Percentiles rank a stretch among this genome's conserved stretches.
These are phyloP conservation scores for Oxyruncus cristatus DNA, from an alignment of 2,113 vertebrate genomes.

Conservation along the genomic window DNA sequence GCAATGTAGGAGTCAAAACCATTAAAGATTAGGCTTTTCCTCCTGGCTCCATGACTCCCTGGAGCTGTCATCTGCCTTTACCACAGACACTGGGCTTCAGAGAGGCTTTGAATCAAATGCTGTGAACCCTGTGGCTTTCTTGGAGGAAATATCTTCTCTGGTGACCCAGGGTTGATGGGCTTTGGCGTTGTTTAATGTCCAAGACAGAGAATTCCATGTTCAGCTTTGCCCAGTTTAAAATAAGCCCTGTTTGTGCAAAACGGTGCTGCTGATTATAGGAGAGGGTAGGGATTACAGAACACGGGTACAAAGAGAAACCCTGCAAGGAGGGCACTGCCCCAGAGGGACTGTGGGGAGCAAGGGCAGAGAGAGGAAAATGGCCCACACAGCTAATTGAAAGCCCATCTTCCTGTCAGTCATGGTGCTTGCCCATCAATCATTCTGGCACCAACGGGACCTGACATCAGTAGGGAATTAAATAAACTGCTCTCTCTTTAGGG, in stretches of 20 bases:
- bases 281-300: neutral
- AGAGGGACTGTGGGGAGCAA: neutral
- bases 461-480: constrained; percentile 71
- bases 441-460: constrained; percentile 70
- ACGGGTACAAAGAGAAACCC: neutral
- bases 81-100: neutral
- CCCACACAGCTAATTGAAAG: constrained; percentile 62
- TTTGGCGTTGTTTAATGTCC: neutral
- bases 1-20: neutral
- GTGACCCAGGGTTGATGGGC: neutral
- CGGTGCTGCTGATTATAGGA: neutral
- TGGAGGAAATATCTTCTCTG: neutral
- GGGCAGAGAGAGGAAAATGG: neutral
- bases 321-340: neutral
- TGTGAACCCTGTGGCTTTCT: neutral
- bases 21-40: neutral
- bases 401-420: constrained; percentile 50
- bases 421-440: constrained; percentile 65
- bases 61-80: neutral
- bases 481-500: constrained; percentile 68
- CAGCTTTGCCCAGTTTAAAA: neutral
- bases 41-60: neutral
- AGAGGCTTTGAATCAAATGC: neutral
- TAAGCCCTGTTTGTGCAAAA: neutral
- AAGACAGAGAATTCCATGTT: neutral